Conservation (phyloP, 2,113 vertebrate species). For the Lethenteron reissneri region DNA sequence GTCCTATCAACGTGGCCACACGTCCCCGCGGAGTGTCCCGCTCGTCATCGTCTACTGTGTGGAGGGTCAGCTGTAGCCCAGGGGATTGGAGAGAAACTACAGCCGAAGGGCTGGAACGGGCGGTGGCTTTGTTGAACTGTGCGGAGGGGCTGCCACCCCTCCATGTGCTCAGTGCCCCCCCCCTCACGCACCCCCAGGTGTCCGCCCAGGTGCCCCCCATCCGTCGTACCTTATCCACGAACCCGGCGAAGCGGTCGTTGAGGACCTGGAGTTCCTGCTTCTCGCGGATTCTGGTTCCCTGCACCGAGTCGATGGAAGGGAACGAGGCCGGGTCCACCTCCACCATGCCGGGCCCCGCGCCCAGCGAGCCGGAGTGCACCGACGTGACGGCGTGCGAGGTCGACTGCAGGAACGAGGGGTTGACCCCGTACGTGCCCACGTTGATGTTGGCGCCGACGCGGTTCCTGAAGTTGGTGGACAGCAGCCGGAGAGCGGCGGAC, state of each 20-base stretch:
- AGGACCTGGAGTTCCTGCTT: slow-evolving; percentile 20
- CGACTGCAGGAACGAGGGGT: slow-evolving; percentile 16
- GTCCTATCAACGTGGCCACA: too few relatives aligned
- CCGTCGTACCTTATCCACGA: slow-evolving; percentile 18
- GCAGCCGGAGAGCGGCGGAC: slow-evolving; percentile 9
- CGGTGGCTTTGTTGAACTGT: too few relatives aligned
- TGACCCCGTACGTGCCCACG: slow-evolving; percentile 19
- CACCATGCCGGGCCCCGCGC: slow-evolving; percentile 11
- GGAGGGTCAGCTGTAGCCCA: too few relatives aligned
- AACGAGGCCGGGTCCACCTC: slow-evolving; percentile 19
- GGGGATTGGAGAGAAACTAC: too few relatives aligned
- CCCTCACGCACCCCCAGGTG: too few relatives aligned
- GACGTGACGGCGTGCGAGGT: slow-evolving; percentile 9
- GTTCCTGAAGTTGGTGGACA: slow-evolving; percentile 14
- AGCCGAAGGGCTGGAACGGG: too few relatives aligned
- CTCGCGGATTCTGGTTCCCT: slow-evolving; percentile 17
- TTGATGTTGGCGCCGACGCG: slow-evolving; percentile 19
- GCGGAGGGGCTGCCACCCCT: too few relatives aligned
- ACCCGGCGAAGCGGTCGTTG: slow-evolving; percentile 19
- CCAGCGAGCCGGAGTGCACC: background rate
- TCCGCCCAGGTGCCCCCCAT: too few relatives aligned
- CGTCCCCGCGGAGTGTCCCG: too few relatives aligned
- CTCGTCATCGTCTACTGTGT: too few relatives aligned
- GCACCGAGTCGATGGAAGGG: slow-evolving; percentile 18
- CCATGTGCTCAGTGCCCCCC: too few relatives aligned